Conservation (phyloP, 2,797 vertebrate genomes). For the Phataginus tetradactyla region DNA sequence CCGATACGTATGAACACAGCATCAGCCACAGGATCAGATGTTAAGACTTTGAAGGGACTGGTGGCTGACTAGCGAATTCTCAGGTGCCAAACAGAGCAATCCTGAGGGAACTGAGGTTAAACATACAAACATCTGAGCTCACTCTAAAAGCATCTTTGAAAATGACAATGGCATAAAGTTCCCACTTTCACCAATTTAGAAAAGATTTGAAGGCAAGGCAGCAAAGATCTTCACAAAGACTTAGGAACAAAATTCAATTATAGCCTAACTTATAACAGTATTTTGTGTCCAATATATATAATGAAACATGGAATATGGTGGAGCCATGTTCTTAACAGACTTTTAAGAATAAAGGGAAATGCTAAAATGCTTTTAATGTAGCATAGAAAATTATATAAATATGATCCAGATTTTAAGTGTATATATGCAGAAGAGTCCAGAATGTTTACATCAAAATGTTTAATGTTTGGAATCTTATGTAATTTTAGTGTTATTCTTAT, state of each 20-base stretch:
- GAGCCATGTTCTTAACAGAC: neutral
- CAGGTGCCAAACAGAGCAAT: neutral
- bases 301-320: neutral
- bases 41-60: neutral
- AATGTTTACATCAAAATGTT: slow-evolving; percentile 25
- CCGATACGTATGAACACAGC: neutral
- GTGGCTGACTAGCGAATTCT: neutral
- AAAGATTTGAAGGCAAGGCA: slow-evolving; percentile 29
- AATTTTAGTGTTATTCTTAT: slow-evolving; percentile 18
- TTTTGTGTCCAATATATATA: neutral
- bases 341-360: slow-evolving; percentile 20
- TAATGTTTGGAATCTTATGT: neutral
- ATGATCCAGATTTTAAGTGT: neutral
- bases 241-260: neutral
- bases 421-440: neutral
- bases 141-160: slow-evolving; percentile 1
- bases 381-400: neutral
- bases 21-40: neutral
- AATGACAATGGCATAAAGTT: neutral
- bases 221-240: neutral
- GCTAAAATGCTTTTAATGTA: neutral
- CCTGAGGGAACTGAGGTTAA: neutral
- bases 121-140: slow-evolving; percentile 15
- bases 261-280: neutral
- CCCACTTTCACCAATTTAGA: neutral